These are phyloP conservation scores for Coelinius sp. DNA, from an alignment of 2,888 invertebrate genomes.

Conservation along the genomic window DNA sequence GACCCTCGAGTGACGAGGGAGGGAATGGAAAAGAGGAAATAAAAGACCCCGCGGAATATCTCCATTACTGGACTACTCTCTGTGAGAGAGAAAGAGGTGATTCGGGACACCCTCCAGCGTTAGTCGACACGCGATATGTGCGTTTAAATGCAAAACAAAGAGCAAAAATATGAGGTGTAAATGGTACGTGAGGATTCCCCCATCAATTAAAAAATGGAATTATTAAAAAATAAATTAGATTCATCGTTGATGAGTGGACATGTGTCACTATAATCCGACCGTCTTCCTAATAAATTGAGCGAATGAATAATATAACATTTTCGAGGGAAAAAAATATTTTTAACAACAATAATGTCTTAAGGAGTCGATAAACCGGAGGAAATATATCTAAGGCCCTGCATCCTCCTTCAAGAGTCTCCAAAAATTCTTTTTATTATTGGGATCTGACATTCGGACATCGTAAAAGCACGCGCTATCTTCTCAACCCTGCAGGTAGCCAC, in stretches of 20 bases:
- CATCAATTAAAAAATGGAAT: conserved; percentile 31
- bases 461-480: conserved; percentile 48
- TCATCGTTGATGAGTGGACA: neutral
- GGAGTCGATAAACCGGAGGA: too few relatives aligned
- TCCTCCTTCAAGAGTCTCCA: neutral
- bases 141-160: conserved; percentile 31
- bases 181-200: conserved; percentile 25
- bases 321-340: too few relatives aligned
- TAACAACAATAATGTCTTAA: too few relatives aligned
- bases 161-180: conserved; percentile 20
- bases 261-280: neutral
- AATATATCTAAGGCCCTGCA: neutral
- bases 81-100: conserved; percentile 9
- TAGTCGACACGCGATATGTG: conserved; percentile 30
- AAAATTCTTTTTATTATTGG: conserved; percentile 33
- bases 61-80: conserved; percentile 50
- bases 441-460: conserved; percentile 50
- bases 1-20: conserved; percentile 42
- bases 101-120: conserved; percentile 25
- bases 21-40: conserved; percentile 1
- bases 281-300: neutral
- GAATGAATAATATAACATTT: too few relatives aligned
- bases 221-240: neutral
- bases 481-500: conserved; percentile 9
- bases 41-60: conserved; percentile 49